These are phyloP conservation scores for Microcebus ravelobensis DNA, from an alignment of 2,113 vertebrate species.

Conservation along the genomic window DNA sequence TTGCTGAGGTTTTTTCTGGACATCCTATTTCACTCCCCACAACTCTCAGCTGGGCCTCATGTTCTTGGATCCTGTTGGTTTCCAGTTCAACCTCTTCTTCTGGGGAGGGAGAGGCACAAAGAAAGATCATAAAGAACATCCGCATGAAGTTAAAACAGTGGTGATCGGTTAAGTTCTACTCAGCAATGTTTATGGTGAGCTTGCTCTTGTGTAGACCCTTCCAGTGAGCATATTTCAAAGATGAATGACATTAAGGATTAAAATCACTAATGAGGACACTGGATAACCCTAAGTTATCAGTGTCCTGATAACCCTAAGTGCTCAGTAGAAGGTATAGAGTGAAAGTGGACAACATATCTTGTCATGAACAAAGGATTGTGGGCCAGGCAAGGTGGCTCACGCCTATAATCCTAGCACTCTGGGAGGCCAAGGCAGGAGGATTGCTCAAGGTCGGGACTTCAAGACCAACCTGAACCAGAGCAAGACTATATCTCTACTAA, in stretches of 20 bases:
- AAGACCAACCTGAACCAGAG: too few species aligned
- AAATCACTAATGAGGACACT: not conserved
- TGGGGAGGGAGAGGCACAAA: not conserved
- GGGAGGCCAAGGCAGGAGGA: too few species aligned
- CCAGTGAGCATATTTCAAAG: conserved; percentile 12
- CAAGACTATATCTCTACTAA: too few species aligned
- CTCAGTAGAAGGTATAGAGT: not conserved
- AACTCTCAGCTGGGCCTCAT: not conserved
- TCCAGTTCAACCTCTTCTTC: not conserved
- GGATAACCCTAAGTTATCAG: not conserved
- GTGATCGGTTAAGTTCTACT: not conserved
- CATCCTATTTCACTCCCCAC: not conserved
- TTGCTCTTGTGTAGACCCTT: not conserved
- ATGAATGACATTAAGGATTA: not conserved
- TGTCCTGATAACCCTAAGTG: not conserved
- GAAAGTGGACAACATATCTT: not conserved
- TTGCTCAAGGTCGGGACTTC: too few species aligned
- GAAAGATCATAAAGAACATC: not conserved
- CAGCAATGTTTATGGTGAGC: not conserved
- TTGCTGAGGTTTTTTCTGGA: not conserved
- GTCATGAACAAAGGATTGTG: not conserved
- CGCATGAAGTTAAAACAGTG: not conserved
- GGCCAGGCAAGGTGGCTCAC: too few species aligned
- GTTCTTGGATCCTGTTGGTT: not conserved
- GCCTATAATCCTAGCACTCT: too few species aligned